Base-by-base conservation (phyloP, 2,113 vertebrate species). In the Hystrix cristata region DNA sequence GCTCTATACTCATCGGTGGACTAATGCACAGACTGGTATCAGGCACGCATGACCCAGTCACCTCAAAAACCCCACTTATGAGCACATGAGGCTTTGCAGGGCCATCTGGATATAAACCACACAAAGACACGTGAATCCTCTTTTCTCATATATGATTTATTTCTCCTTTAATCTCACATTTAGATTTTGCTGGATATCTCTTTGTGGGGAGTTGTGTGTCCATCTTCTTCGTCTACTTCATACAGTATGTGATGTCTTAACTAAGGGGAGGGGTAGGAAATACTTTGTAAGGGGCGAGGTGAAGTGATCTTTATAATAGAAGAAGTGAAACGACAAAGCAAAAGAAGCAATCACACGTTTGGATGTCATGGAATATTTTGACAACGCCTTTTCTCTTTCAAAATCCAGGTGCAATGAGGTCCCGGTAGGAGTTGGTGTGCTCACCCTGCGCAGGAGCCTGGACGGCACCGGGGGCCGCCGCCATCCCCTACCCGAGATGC, bases 401-500 rank as follows among this genome's bases (percentile, higher is more conserved):
- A 79, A 55, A 18, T 60, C 34, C 48, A 65, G 82, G 31, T 46
- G 19, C 10, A 53, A 16, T 14, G 18, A 84, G 10, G 29, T 14
- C 79, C 21, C 91, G 18, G 7, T 4, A 31, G 3, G 2, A 81
- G 38, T 92, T 85, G 4, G 6, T 15, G 2, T 31, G 14, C 46
- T 27, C 48, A 3, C 23, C 21, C 15, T 48, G 14, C 65, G 7
- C 4, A 69, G 62, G 10, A 5, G 55, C 9, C 2, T 29, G 31
- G 3, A 4, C 38, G 12, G 1, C 7, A 82, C 43, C 21, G 1
- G 21, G 46, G 15, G 57, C 34, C 23, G 31, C 27, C 34, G 10
- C 18, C 1, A 1, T 23, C 3, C 8, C 1, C 43, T 43, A 43
- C 14, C 43, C 38, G 38, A 31, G 6, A 29, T 7, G 18, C 9